These are phyloP conservation scores for Asarcornis scutulata DNA, from an alignment of 2,113 vertebrate genomes.

Conservation along the genomic window DNA sequence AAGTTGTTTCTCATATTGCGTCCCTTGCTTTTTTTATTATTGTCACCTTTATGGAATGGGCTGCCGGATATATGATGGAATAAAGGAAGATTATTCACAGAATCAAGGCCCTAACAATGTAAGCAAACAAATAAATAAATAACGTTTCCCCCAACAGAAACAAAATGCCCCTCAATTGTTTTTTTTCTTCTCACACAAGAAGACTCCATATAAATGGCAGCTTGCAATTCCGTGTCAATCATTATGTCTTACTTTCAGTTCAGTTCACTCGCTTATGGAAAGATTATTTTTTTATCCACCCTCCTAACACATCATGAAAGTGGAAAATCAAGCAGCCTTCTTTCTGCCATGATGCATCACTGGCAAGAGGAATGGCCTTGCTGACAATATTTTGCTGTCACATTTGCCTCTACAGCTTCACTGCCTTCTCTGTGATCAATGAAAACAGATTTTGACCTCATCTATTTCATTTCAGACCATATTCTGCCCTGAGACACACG, in stretches of 20 bases:
- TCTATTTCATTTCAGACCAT: constrained; percentile 66
- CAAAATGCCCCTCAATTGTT: background rate
- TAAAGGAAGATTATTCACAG: constrained; percentile 30
- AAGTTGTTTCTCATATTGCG: constrained; percentile 59
- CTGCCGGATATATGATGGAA: constrained; percentile 1
- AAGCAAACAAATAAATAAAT: background rate
- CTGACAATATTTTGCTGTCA: constrained; percentile 67
- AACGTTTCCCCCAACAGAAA: background rate
- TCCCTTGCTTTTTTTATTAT: constrained; percentile 51
- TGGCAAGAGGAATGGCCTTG: constrained; percentile 36
- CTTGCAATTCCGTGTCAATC: constrained; percentile 19
- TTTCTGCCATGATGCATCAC: constrained; percentile 42
- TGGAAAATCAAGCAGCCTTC: constrained; percentile 51
- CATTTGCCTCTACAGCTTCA: constrained; percentile 62
- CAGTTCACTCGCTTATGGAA: constrained; percentile 25
- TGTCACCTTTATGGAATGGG: constrained; percentile 56
- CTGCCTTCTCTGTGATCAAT: constrained; percentile 66
- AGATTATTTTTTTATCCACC: constrained; percentile 1
- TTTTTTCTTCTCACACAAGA: background rate
- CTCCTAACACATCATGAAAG: background rate
- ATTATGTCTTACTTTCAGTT: background rate
- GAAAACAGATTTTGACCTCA: constrained; percentile 70
- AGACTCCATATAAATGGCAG: background rate
- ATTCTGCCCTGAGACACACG: constrained; percentile 33
- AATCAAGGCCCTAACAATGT: constrained; percentile 29